Percentiles rank a stretch among this genome's conserved stretches.
These are phyloP conservation scores for Grus americana DNA, from an alignment of 2,113 vertebrate genomes.

Conservation along the genomic window DNA sequence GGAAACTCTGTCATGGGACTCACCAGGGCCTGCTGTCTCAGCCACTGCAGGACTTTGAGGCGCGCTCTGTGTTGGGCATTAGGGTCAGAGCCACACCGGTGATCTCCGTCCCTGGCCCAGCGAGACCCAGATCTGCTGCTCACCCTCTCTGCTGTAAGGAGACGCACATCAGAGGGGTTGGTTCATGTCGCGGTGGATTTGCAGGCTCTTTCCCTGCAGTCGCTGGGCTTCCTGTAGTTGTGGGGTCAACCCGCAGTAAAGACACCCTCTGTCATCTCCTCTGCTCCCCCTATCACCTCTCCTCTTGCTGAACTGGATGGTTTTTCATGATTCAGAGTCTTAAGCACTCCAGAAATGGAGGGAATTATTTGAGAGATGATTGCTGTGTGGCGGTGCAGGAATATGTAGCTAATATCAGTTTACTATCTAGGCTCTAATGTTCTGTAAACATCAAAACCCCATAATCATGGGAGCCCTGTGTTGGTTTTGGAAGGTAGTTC, in stretches of 20 bases:
- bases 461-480: not conserved
- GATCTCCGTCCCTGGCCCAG: not conserved
- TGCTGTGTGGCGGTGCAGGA: not conserved
- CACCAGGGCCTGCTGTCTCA: not conserved
- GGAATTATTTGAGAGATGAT: not conserved
- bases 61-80: not conserved
- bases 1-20: not conserved
- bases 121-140: accelerated
- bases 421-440: not conserved
- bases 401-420: not conserved
- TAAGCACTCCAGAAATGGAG: not conserved
- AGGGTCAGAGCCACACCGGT: not conserved
- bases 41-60: accelerated
- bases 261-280: not conserved
- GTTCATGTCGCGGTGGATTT: not conserved
- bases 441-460: not conserved
- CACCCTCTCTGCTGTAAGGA: not conserved
- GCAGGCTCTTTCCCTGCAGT: not conserved
- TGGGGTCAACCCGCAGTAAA: not conserved
- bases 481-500: not conserved
- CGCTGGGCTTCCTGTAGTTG: not conserved
- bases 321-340: not conserved
- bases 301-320: not conserved
- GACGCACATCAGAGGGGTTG: not conserved
- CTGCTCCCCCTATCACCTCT: not conserved